Percentiles rank a stretch among this genome's conserved stretches.
Evolutionary conservation across 2,888 invertebrate genomes (phyloP).

Genomic region (Itoplectis maculator): DNA sequence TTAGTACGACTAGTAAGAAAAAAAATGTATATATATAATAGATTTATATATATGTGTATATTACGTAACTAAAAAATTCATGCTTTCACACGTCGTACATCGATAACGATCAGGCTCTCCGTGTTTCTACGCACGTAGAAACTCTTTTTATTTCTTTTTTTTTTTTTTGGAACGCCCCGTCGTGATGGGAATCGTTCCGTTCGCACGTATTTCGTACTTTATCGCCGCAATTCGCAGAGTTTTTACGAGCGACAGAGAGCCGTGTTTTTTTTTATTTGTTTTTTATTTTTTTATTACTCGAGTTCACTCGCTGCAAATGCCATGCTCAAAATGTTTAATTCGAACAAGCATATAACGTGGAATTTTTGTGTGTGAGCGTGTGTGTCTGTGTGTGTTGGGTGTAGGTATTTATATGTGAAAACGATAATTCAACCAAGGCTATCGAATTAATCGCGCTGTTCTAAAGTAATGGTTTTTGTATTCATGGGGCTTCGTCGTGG

Average conservation of each 20-base stretch:
- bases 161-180: constrained; percentile 48
- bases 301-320: constrained; percentile 77
- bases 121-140: constrained; percentile 63
- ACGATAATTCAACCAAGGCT: constrained; percentile 55
- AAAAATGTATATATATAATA: constrained; percentile 42
- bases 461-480: constrained; percentile 33
- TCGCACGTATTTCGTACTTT: constrained; percentile 3
- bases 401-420: constrained; percentile 49
- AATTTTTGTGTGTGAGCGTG: constrained; percentile 34
- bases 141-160: no score
- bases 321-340: constrained; percentile 79
- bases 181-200: constrained; percentile 32
- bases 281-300: constrained; percentile 25
- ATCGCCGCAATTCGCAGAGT: constrained; percentile 47
- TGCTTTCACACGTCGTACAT: constrained; percentile 67
- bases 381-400: no score
- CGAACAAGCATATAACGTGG: constrained; percentile 76
- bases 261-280: constrained; percentile 38
- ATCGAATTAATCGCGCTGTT: constrained; percentile 35
- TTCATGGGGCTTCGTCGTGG: background rate
- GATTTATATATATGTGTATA: constrained; percentile 41
- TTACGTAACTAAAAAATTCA: constrained; percentile 66
- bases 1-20: constrained; percentile 64
- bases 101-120: constrained; percentile 62
- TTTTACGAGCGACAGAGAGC: constrained; percentile 61